phyloP scores from a whole-genome alignment of 1,140 invertebrate genomes.

The Sitophilus oryzae region DNA sequence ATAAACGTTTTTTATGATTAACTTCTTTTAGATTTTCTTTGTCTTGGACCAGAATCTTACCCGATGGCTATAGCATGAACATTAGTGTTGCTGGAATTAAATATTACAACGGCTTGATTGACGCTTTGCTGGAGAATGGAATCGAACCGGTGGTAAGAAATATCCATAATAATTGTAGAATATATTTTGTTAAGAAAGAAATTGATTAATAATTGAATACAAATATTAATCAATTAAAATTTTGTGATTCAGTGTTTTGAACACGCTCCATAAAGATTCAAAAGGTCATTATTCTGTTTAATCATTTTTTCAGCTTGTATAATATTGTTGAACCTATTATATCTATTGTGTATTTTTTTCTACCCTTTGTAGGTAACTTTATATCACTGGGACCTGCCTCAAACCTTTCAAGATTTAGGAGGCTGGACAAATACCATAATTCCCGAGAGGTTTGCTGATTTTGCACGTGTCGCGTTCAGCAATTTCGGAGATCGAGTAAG shows the following conservation, averaged over 20 bases:
- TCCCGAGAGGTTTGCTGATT: conserved; percentile 35
- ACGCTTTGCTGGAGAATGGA: conserved; percentile 51
- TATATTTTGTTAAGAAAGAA: background rate
- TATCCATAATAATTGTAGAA: too few relatives aligned
- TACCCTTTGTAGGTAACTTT: conserved; percentile 48
- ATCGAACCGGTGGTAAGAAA: conserved; percentile 60
- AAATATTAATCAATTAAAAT: background rate
- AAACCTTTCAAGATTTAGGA: conserved; percentile 36
- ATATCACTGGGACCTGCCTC: conserved; percentile 37
- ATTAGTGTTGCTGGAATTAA: conserved; percentile 55
- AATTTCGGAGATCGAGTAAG: conserved; percentile 34
- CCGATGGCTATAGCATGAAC: conserved; percentile 39
- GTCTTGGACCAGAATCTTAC: conserved; percentile 50
- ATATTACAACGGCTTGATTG: conserved; percentile 60
- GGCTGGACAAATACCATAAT: conserved; percentile 36
- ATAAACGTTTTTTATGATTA: background rate
- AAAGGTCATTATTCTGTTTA: background rate
- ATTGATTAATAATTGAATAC: background rate
- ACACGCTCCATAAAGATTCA: background rate
- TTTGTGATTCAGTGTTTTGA: background rate
- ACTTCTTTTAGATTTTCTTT: conserved; percentile 53
- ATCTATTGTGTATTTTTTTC: conserved; percentile 43
- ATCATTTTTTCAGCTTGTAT: background rate
- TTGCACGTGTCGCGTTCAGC: conserved; percentile 23
- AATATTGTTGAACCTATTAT: conserved; percentile 39